Evolutionary conservation across 2,113 vertebrate genomes (phyloP).

Genomic region (sheep (Ovis aries)): DNA sequence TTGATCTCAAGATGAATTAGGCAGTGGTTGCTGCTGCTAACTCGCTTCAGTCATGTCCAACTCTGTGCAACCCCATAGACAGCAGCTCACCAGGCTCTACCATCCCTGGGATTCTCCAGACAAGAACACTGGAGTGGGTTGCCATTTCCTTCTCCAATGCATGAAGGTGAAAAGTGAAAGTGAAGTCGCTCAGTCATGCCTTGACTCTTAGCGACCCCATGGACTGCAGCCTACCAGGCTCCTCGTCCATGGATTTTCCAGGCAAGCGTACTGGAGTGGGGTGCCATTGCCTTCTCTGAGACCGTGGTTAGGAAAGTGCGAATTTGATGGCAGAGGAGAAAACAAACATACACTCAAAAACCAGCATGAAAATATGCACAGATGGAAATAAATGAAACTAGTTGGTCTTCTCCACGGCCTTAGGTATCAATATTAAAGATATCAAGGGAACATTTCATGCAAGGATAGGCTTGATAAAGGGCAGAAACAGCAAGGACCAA

Average conservation of each 20-base stretch:
- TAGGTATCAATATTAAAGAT: not conserved
- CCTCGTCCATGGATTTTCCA: no score
- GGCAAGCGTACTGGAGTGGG: no score
- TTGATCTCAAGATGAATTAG: not conserved
- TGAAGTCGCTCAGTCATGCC: no score
- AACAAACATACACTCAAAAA: not conserved
- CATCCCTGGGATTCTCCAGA: no score
- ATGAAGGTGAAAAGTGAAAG: not conserved
- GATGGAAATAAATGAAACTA: not conserved
- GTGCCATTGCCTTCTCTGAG: no score
- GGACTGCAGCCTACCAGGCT: no score
- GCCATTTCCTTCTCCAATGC: no score
- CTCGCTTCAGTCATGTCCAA: rapidly evolving
- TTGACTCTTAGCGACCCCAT: no score
- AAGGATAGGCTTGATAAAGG: not conserved
- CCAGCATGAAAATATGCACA: not conserved
- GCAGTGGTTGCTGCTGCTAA: not conserved
- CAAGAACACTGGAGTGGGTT: no score
- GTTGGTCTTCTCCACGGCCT: not conserved
- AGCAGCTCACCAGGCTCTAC: no score
- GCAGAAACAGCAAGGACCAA: not conserved
- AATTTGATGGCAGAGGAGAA: not conserved
- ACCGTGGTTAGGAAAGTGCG: not conserved
- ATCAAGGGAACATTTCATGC: not conserved
- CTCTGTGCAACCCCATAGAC: no score